Evolutionary conservation across 1,140 invertebrate species (phyloP), one percentile per base, ranked within the genome.

Genomic region (Ridgeia piscesae): DNA sequence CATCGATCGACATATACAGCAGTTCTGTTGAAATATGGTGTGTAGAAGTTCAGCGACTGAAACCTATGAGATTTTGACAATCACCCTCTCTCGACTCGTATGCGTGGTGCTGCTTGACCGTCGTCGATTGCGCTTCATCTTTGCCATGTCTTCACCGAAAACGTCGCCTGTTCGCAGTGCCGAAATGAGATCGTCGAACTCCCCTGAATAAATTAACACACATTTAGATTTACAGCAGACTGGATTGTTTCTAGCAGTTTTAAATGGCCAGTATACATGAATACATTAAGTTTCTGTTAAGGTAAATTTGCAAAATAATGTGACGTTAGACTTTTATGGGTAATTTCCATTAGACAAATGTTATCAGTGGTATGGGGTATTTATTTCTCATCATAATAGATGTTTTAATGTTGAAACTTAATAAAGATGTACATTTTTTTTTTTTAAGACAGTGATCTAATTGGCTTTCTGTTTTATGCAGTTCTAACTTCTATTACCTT

Each of bases 141-240:
- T 98, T 42, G 98, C 98, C 93, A 99, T 98, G 95, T 99, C 99
- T 95, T 99, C 99, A 0, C 98, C 98, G 95, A 99, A 99, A 0
- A 99, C 98, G 95, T 99, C 99, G 0, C 99, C 99, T 0, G 98
- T 99, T 94, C 99, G 96, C 33, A 99, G 96, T 0, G 99, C 99
- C 2, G 98, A 99, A 94, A 99, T 99, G 48, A 99, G 96, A 96
- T 99, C 98, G 95, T 99, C 99, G 96, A 99, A 99, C 96, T 99
- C 99, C 88, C 96, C 96, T 92, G 93, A 35, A 94, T 42, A 77
- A 77, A 77, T 77, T 0, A 77, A 77, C 0, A 21, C 58, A 77
- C 58, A 27, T 4, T 21, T 21, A 77, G 27, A 77, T 77, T 21
- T 77, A 77, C 27, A 21, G 0, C 58, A 77, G 17, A 77, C 58